These are phyloP conservation scores for Euphydryas editha DNA, from an alignment of 2,888 invertebrate genomes.

Conservation along the genomic window DNA sequence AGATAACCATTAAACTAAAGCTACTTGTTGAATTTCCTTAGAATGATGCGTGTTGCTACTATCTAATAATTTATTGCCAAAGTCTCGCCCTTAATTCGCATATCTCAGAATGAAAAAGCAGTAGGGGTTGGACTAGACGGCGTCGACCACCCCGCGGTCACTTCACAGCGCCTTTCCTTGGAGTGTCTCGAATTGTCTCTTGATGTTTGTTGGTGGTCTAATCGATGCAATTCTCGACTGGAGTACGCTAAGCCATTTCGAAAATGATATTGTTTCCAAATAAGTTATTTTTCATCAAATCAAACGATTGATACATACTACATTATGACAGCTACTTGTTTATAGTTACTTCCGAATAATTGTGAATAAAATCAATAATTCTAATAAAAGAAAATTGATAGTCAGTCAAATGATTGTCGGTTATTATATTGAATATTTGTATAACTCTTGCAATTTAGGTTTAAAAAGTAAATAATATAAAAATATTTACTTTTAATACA, in stretches of 20 bases:
- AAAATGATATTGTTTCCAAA: too few species aligned
- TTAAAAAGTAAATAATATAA: too few species aligned
- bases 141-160: slow-evolving; percentile 43
- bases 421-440: too few species aligned
- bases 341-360: too few species aligned
- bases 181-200: slow-evolving; percentile 28
- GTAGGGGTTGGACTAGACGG: slow-evolving; percentile 28
- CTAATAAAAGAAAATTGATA: too few species aligned
- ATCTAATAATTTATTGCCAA: not conserved
- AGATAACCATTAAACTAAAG: not conserved
- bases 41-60: not conserved
- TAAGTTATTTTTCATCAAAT: too few species aligned
- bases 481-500: too few species aligned
- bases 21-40: not conserved
- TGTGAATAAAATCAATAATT: too few species aligned
- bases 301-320: too few species aligned
- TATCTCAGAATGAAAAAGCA: not conserved
- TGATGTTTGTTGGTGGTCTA: slow-evolving; percentile 46
- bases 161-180: slow-evolving; percentile 34
- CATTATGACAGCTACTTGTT: too few species aligned
- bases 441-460: too few species aligned
- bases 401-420: too few species aligned
- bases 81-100: slow-evolving; percentile 3
- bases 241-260: not conserved
- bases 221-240: slow-evolving; percentile 20